Evolutionary conservation across 92 coral and sea anemone species (phyloP).

Genomic region (Phenganax marumi): DNA sequence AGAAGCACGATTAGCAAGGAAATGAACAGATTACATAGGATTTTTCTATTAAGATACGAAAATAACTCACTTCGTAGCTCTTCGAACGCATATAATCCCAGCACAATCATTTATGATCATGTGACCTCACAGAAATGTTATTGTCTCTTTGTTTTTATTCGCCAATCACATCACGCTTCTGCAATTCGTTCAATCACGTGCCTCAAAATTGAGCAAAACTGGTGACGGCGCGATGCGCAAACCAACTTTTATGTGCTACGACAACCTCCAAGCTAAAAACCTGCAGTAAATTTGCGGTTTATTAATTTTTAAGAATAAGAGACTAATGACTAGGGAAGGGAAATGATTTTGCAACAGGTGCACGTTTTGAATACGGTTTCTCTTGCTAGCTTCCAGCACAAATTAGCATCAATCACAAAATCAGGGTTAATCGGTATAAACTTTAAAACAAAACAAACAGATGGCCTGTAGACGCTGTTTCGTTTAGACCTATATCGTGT

Average conservation of each 20-base stretch:
- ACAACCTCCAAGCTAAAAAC: not conserved
- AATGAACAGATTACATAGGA: conserved; percentile 22
- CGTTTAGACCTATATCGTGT: too few species aligned
- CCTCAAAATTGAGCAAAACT: not conserved
- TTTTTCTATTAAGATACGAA: conserved; percentile 21
- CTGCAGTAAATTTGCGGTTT: conserved; percentile 11
- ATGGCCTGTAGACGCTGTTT: too few species aligned
- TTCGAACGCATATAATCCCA: conserved; percentile 35
- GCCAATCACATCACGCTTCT: conserved; percentile 22
- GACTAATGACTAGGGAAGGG: not conserved
- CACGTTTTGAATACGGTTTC: conserved; percentile 37
- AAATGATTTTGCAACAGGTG: conserved; percentile 14
- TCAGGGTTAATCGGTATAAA: too few species aligned
- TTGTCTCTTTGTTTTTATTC: conserved; percentile 37
- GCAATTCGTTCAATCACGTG: conserved; percentile 32
- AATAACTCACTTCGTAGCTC: conserved; percentile 24
- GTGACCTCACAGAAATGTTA: conserved; percentile 36
- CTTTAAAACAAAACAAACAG: too few species aligned
- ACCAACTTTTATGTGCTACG: too few species aligned
- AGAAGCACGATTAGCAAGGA: conserved; percentile 9
- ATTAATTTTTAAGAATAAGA: not conserved
- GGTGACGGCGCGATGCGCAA: too few species aligned
- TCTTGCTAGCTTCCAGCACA: not conserved
- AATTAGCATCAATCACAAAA: not conserved
- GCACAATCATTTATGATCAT: conserved; percentile 40